Evolutionary conservation across 2,797 vertebrate genomes (phyloP).

Genomic region (Botia almorhae): DNA sequence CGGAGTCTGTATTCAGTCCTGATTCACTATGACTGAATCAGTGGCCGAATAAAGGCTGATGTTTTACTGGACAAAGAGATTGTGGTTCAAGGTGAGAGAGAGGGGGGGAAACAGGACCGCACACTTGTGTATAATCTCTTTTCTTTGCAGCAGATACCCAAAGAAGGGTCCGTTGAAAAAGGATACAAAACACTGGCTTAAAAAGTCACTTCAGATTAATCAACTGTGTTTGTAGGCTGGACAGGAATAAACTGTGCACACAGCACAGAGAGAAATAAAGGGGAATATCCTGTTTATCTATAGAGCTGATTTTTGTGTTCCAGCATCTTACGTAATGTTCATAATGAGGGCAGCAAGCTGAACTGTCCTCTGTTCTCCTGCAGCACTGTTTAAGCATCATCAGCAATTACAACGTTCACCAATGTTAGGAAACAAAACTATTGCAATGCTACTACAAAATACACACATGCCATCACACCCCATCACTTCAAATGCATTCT

Average conservation of each 20-base stretch:
- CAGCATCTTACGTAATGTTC: conserved; percentile 14
- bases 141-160: conserved; percentile 20
- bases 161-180: conserved; percentile 13
- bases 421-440: not conserved
- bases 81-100: no score
- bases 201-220: not conserved
- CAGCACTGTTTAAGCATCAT: not conserved
- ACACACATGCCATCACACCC: not conserved
- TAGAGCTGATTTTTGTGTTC: not conserved
- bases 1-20: conserved; percentile 5
- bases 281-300: not conserved
- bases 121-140: conserved; percentile 13
- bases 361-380: not conserved
- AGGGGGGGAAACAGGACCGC: conserved; percentile 20
- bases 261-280: not conserved
- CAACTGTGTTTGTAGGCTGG: not conserved
- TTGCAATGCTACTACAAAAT: not conserved
- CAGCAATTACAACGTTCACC: not conserved
- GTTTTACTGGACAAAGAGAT: conserved; percentile 39
- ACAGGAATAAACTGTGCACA: not conserved
- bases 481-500: no score
- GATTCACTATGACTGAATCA: conserved; percentile 15
- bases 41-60: conserved; percentile 19
- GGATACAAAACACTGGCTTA: not conserved
- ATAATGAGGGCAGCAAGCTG: not conserved